Evolutionary conservation across 2,113 vertebrate genomes (phyloP), one percentile per base, ranked within the genome.

Genomic region (Noturus placidus): DNA sequence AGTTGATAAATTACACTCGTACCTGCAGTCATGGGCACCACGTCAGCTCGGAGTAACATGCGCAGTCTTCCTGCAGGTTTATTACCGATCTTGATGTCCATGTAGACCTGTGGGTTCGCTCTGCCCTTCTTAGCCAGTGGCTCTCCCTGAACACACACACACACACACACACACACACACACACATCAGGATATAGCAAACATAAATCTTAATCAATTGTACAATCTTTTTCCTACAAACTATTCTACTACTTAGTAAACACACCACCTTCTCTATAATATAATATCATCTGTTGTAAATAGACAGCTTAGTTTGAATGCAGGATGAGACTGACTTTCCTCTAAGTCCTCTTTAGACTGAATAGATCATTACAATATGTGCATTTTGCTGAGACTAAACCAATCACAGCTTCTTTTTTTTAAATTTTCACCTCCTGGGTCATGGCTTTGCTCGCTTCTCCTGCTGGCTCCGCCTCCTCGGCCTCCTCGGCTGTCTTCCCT

Each of bases 41-140:
- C 94, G 0, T 99, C 98, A 0, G 97, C 96, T 87, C 97, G 96
- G 79, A 99, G 94, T 0, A 99, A 94, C 91, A 99, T 97, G 56
- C 96, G 96, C 88, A 99, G 94, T 83, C 97, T 95, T 74, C 98
- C 97, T 0, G 97, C 98, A 0, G 96, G 96, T 42, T 99, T 99
- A 92, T 99, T 99, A 19, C 97, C 98, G 0, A 99, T 99, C 94
- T 99, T 99, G 92, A 99, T 97, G 87, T 99, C 98, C 97, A 99
- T 97, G 93, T 96, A 99, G 20, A 99, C 98, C 90, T 98, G 97
- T 17, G 98, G 98, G 90, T 99, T 99, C 0, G 93, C 91, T 91
- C 97, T 92, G 22, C 97, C 93, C 89, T 98, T 99, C 92, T 99
- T 99, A 30, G 96, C 95, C 0, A 95, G 92, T 1, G 97, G 98